Evolutionary conservation across 2,113 vertebrate genomes (phyloP).

Genomic region (Coregonus clupeaformis): DNA sequence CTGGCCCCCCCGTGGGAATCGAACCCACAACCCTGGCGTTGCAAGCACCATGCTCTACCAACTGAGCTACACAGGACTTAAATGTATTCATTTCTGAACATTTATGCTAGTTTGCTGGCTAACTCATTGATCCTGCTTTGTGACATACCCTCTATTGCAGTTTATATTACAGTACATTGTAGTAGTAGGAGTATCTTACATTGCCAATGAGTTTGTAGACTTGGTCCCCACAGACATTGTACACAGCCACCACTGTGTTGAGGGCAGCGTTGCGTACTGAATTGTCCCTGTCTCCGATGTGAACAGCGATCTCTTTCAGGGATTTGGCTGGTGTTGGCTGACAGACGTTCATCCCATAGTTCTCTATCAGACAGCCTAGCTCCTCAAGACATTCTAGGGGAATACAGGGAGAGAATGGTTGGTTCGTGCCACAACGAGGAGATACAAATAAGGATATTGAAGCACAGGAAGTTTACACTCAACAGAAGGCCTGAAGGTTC

Average conservation of each 20-base stretch:
- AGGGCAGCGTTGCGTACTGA: slow-evolving; percentile 94
- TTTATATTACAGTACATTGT: not conserved
- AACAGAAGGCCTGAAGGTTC: too few species aligned
- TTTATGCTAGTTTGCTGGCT: too few species aligned
- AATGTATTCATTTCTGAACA: too few species aligned
- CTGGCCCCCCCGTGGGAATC: too few species aligned
- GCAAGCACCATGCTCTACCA: too few species aligned
- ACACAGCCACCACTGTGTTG: slow-evolving; percentile 93
- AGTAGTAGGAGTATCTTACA: slow-evolving; percentile 69
- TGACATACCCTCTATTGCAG: too few species aligned
- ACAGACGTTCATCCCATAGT: slow-evolving; percentile 95
- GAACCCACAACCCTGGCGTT: too few species aligned
- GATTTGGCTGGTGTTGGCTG: slow-evolving; percentile 93
- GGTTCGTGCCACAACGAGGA: too few species aligned
- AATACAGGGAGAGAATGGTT: not conserved
- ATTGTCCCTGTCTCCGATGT: slow-evolving; percentile 95
- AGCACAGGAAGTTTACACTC: not conserved
- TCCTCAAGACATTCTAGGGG: slow-evolving; percentile 95
- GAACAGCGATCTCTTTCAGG: slow-evolving; percentile 93
- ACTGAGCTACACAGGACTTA: too few species aligned
- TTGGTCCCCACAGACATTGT: slow-evolving; percentile 93
- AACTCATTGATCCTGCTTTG: too few species aligned
- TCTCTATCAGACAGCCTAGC: slow-evolving; percentile 91
- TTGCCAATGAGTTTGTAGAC: slow-evolving; percentile 98
- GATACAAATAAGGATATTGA: too few species aligned